Conservation (phyloP, 2,888 invertebrate genomes). For the Hetaerina titia region DNA sequence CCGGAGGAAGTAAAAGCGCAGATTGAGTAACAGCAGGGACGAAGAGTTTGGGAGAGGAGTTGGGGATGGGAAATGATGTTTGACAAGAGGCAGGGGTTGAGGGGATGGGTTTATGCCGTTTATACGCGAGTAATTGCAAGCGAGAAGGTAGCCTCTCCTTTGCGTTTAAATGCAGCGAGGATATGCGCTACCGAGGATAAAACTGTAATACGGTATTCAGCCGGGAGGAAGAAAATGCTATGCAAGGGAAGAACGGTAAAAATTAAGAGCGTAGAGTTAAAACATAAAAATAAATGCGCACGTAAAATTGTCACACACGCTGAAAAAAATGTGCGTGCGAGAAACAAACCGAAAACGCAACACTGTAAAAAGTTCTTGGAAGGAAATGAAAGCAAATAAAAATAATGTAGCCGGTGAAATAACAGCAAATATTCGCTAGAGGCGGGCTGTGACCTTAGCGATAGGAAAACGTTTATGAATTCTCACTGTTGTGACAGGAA, state of each 20-base stretch:
- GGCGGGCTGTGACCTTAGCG: no score
- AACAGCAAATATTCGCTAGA: no score
- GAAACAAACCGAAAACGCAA: no score
- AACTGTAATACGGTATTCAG: neutral
- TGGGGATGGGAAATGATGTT: neutral
- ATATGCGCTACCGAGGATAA: conserved; percentile 1
- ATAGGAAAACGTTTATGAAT: no score
- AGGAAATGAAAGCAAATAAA: no score
- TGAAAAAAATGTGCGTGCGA: neutral
- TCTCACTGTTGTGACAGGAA: no score
- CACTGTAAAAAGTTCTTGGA: no score
- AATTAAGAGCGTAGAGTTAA: neutral
- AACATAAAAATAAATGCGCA: neutral
- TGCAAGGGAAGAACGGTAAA: neutral
- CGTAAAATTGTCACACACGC: neutral
- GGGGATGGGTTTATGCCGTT: neutral
- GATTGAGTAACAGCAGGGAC: neutral
- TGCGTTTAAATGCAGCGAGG: neutral
- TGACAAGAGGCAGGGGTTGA: neutral
- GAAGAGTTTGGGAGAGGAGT: neutral
- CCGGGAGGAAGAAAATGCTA: neutral
- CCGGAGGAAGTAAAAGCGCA: neutral
- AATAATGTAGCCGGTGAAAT: no score
- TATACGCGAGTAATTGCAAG: neutral
- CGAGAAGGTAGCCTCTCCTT: neutral